These are phyloP conservation scores for Poecilia latipinna DNA, from an alignment of 2,113 vertebrate genomes.

Conservation along the genomic window DNA sequence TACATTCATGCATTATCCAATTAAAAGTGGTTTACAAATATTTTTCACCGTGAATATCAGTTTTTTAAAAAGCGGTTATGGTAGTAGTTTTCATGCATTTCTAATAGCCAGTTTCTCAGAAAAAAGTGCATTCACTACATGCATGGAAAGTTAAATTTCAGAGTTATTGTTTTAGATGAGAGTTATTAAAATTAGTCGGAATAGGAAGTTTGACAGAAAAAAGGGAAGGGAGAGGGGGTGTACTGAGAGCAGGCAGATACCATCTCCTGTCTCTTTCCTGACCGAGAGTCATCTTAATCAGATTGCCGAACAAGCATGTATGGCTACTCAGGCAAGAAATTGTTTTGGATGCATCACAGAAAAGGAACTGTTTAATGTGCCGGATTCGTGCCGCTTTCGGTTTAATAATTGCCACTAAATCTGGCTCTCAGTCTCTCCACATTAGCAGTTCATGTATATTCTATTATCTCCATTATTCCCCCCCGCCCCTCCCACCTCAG, in stretches of 20 bases:
- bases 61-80: slow-evolving; percentile 6
- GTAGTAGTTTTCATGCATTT: slow-evolving; percentile 16
- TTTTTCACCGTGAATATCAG: not conserved
- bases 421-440: slow-evolving; percentile 36
- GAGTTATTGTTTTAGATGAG: slow-evolving; percentile 63
- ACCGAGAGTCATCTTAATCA: slow-evolving; percentile 60
- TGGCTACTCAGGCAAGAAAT: slow-evolving; percentile 72
- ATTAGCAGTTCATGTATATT: slow-evolving; percentile 61
- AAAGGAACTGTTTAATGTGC: slow-evolving; percentile 65
- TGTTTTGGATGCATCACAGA: slow-evolving; percentile 70
- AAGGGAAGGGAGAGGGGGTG: not conserved
- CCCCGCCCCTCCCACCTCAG: not conserved
- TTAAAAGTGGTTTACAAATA: not conserved
- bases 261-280: slow-evolving; percentile 30
- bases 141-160: slow-evolving; percentile 56
- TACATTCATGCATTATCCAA: not conserved
- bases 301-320: slow-evolving; percentile 66
- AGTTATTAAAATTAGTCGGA: slow-evolving; percentile 46
- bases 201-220: slow-evolving; percentile 17
- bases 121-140: slow-evolving; percentile 36
- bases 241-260: slow-evolving; percentile 3
- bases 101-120: slow-evolving; percentile 18
- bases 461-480: slow-evolving; percentile 48
- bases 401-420: slow-evolving; percentile 65
- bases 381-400: slow-evolving; percentile 42